Conservation (phyloP, 2,113 vertebrate genomes). For the Camelus dromedarius region DNA sequence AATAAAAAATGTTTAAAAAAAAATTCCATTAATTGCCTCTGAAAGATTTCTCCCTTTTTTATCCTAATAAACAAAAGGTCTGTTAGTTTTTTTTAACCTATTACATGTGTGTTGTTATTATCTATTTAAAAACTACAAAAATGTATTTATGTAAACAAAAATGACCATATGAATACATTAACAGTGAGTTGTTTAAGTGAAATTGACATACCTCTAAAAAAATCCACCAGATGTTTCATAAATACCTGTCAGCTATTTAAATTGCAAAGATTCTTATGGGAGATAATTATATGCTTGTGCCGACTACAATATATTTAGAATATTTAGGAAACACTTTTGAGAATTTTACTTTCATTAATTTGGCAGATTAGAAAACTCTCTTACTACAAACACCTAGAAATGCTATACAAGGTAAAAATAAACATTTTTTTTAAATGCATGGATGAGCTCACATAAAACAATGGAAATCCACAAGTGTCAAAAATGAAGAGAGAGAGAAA, state of each 20-base stretch:
- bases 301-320: constrained; percentile 18
- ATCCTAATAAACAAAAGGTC: neutral
- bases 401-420: neutral
- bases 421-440: constrained; percentile 28
- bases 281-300: neutral
- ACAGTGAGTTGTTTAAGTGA: constrained; percentile 32
- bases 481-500: neutral
- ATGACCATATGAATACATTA: neutral
- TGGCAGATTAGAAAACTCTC: neutral
- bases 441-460: neutral
- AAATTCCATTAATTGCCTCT: neutral
- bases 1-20: too few relatives aligned
- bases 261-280: neutral
- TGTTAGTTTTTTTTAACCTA: neutral
- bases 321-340: constrained; percentile 33
- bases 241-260: constrained; percentile 51
- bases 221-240: constrained; percentile 39
- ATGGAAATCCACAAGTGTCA: neutral
- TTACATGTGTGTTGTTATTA: constrained; percentile 1
- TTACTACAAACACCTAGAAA: neutral
- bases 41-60: constrained; percentile 26
- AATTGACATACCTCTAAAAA: neutral
- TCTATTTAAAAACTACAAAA: constrained; percentile 22
- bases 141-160: constrained; percentile 4
- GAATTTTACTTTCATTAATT: constrained; percentile 13